Percentiles rank a stretch among this genome's conserved stretches.
Evolutionary conservation across 2,888 invertebrate species (phyloP).

Genomic region (Lasiommata megera): DNA sequence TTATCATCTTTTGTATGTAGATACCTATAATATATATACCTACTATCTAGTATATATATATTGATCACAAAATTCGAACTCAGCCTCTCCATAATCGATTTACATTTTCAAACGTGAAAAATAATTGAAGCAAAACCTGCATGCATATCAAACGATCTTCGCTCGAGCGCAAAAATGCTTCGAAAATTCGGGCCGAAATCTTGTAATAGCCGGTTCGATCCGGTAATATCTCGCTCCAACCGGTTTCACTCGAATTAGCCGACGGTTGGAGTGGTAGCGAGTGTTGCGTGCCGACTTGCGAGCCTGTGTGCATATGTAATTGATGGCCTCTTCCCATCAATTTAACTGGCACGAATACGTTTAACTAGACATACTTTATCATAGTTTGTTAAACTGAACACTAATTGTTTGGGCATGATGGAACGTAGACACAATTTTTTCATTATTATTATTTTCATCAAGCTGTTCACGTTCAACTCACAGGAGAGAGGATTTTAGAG

Average conservation of each 20-base stretch:
- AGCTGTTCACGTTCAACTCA: no score
- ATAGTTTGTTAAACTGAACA: slow-evolving; percentile 37
- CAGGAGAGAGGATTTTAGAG: no score
- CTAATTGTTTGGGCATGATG: slow-evolving; percentile 2
- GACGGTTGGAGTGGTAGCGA: slow-evolving; percentile 44
- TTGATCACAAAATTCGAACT: background rate
- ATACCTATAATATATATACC: no score
- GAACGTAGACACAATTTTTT: no score
- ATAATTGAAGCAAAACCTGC: slow-evolving; percentile 17
- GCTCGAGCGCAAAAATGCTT: slow-evolving; percentile 17
- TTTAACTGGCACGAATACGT: slow-evolving; percentile 42
- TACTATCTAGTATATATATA: no score
- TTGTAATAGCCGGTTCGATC: slow-evolving; percentile 42
- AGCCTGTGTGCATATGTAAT: slow-evolving; percentile 62
- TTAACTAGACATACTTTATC: slow-evolving; percentile 40
- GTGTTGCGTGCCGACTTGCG: slow-evolving; percentile 53
- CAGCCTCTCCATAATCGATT: background rate
- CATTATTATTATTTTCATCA: no score
- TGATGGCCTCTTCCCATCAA: slow-evolving; percentile 58
- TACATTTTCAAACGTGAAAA: slow-evolving; percentile 10
- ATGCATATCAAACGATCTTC: slow-evolving; percentile 20
- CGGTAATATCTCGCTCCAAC: slow-evolving; percentile 38
- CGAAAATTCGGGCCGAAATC: slow-evolving; percentile 40
- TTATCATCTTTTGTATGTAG: no score
- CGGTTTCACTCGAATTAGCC: slow-evolving; percentile 45